phyloP scores from a whole-genome alignment of 2,888 invertebrate species.

The Diaperis boleti region DNA sequence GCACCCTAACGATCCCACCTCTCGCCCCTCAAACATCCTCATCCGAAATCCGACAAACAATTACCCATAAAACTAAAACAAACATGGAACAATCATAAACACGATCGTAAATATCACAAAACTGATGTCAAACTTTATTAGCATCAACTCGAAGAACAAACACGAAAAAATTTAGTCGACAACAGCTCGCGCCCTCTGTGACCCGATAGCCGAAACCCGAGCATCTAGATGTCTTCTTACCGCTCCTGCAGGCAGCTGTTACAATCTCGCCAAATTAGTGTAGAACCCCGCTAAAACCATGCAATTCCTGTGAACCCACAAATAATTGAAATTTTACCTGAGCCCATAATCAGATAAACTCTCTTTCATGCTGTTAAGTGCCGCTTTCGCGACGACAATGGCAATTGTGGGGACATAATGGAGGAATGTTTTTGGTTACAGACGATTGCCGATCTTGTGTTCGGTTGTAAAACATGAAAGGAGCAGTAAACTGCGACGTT shows the following conservation, averaged over 20 bases:
- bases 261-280: too few species aligned
- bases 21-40: neutral
- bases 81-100: constrained; percentile 20
- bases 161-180: neutral
- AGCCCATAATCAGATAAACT: neutral
- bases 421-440: neutral
- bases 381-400: neutral
- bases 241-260: too few species aligned
- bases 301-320: too few species aligned
- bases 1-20: neutral
- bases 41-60: constrained; percentile 1
- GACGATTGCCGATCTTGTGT: neutral
- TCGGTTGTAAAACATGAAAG: neutral
- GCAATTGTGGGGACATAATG: neutral
- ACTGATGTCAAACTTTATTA: constrained; percentile 12
- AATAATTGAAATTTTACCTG: too few species aligned
- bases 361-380: neutral
- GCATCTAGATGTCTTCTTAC: too few species aligned
- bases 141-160: neutral
- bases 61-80: constrained; percentile 21
- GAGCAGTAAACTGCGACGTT: neutral
- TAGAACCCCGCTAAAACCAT: too few species aligned
- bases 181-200: constrained; percentile 5
- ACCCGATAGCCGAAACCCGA: neutral
- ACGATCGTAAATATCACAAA: constrained; percentile 10